These are phyloP conservation scores for Heliothis virescens DNA, from an alignment of 1,140 invertebrate species.

Conservation along the genomic window DNA sequence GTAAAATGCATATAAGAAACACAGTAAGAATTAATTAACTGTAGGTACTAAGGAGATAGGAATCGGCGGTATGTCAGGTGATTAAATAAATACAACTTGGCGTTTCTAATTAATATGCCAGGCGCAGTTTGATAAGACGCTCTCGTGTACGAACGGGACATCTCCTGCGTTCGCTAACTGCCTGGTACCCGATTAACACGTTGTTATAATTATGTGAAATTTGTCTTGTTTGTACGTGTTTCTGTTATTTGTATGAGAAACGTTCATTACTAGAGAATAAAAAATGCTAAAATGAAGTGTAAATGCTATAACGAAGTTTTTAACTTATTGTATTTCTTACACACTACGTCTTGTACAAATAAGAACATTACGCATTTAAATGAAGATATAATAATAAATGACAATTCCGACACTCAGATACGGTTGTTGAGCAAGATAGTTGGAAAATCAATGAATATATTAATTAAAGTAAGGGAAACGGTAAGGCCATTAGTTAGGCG, in stretches of 20 bases:
- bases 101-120: slow-evolving; percentile 84
- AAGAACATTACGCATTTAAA: not conserved
- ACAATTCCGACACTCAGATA: not conserved
- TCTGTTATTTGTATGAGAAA: slow-evolving; percentile 13
- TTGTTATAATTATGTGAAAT: slow-evolving; percentile 71
- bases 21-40: slow-evolving; percentile 79
- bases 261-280: slow-evolving; percentile 13
- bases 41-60: slow-evolving; percentile 73
- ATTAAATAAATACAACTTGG: slow-evolving; percentile 84
- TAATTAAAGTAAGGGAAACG: slow-evolving; percentile 11
- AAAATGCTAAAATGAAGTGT: not conserved
- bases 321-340: slow-evolving; percentile 10
- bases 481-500: slow-evolving; percentile 2
- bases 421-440: not conserved
- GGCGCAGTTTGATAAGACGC: slow-evolving; percentile 77
- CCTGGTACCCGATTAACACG: slow-evolving; percentile 75
- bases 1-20: slow-evolving; percentile 55
- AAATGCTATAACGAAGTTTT: not conserved
- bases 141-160: slow-evolving; percentile 64
- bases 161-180: slow-evolving; percentile 65
- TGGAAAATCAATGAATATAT: slow-evolving; percentile 10
- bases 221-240: slow-evolving; percentile 40
- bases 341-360: not conserved
- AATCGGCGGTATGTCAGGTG: slow-evolving; percentile 67
- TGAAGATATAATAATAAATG: not conserved